phyloP scores from a whole-genome alignment of 2,888 invertebrate genomes.

The Drosophila pegasa region DNA sequence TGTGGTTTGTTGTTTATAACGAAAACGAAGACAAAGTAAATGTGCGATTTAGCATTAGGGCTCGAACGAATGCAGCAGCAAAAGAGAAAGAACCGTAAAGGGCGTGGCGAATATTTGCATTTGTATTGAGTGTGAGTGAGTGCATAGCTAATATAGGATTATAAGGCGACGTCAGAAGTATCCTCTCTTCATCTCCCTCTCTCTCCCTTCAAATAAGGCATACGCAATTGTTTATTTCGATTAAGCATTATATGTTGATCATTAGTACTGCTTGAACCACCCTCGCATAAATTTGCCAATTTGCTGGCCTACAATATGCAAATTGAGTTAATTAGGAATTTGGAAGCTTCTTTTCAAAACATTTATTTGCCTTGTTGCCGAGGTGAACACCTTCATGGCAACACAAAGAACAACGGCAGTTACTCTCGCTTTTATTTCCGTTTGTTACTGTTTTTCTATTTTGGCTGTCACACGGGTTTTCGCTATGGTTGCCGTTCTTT shows the following conservation, averaged over 20 bases:
- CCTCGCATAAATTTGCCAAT: slow-evolving; percentile 28
- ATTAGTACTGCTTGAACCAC: background rate
- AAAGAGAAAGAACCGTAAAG: slow-evolving; percentile 19
- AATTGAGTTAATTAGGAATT: slow-evolving; percentile 41
- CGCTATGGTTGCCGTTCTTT: slow-evolving; percentile 27
- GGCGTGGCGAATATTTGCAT: slow-evolving; percentile 53
- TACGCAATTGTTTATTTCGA: background rate
- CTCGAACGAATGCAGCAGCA: slow-evolving; percentile 9
- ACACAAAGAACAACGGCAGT: slow-evolving; percentile 14
- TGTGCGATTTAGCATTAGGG: slow-evolving; percentile 21
- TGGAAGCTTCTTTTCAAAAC: slow-evolving; percentile 19
- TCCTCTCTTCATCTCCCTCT: background rate
- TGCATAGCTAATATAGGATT: background rate
- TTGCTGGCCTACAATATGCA: slow-evolving; percentile 37
- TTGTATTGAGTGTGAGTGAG: background rate
- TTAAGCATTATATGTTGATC: background rate
- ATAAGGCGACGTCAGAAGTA: background rate
- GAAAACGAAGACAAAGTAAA: slow-evolving; percentile 24
- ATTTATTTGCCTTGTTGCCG: slow-evolving; percentile 41
- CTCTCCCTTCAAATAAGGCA: background rate
- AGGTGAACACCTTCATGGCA: slow-evolving; percentile 37
- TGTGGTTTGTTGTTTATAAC: slow-evolving; percentile 34
- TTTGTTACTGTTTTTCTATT: slow-evolving; percentile 44
- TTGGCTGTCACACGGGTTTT: slow-evolving; percentile 26
- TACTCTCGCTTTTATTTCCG: slow-evolving; percentile 50